Conservation (phyloP, 1,140 invertebrate species). For the Danaus melanippus region DNA sequence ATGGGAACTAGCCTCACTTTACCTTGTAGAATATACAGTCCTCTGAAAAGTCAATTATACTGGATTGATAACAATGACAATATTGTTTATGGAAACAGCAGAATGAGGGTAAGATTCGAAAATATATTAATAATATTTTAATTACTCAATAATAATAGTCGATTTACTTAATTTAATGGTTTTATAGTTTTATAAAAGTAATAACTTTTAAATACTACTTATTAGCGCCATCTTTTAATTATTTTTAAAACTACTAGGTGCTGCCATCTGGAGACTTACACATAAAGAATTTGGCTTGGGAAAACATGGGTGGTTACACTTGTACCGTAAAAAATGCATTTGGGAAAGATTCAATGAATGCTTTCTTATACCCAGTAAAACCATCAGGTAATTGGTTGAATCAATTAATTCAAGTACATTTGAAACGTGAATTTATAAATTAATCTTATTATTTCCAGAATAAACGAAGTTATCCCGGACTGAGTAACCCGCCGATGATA, state of each 20-base stretch:
- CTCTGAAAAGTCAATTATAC: conserved; percentile 75
- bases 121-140: no score
- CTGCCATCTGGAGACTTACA: conserved; percentile 81
- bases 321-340: conserved; percentile 80
- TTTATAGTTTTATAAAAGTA: no score
- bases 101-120: conserved; percentile 58
- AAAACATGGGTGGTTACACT: conserved; percentile 85
- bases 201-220: not conserved
- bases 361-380: conserved; percentile 84
- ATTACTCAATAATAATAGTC: no score
- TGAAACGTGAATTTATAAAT: not conserved
- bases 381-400: conserved; percentile 23
- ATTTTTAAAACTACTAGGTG: conserved; percentile 53
- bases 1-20: conserved; percentile 78
- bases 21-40: conserved; percentile 79
- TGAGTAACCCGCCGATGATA: conserved; percentile 20
- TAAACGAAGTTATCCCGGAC: conserved; percentile 7
- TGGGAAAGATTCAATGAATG: conserved; percentile 76
- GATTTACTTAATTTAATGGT: not conserved
- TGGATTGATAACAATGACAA: conserved; percentile 78
- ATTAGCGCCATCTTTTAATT: not conserved
- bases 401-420: not conserved
- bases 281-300: conserved; percentile 79
- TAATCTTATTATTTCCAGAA: conserved; percentile 9
- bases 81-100: conserved; percentile 66